Conservation (phyloP, 2,113 vertebrate species). For the Acanthochromis polyacanthus region DNA sequence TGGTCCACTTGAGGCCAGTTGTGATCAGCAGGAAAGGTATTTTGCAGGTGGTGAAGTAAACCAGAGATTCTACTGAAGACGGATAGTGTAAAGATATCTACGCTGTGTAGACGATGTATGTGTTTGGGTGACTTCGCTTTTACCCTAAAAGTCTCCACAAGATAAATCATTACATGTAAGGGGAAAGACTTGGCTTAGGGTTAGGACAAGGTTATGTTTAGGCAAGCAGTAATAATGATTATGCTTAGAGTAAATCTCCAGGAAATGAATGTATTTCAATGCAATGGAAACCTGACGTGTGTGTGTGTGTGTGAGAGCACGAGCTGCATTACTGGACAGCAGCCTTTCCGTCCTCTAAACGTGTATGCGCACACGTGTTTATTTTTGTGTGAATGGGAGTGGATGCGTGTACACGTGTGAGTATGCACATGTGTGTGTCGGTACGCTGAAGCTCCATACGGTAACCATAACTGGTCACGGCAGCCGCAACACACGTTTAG, state of each 20-base stretch:
- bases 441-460: conserved; percentile 44
- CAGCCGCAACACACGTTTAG: conserved; percentile 32
- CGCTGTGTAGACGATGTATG: too few relatives aligned
- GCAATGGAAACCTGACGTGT: not conserved
- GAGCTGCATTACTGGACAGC: not conserved
- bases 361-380: not conserved
- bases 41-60: too few relatives aligned
- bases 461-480: conserved; percentile 38
- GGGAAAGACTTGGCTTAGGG: too few relatives aligned
- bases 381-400: not conserved
- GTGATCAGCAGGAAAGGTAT: not conserved
- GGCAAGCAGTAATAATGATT: too few relatives aligned
- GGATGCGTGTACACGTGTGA: not conserved
- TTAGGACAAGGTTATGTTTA: too few relatives aligned
- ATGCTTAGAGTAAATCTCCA: too few relatives aligned
- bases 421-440: not conserved
- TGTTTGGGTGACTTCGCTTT: too few relatives aligned
- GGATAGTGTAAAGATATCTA: too few relatives aligned
- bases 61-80: too few relatives aligned
- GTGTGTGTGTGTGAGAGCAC: not conserved
- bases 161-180: too few relatives aligned
- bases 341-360: not conserved
- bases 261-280: too few relatives aligned
- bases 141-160: too few relatives aligned
- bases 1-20: not conserved